Base-by-base conservation (phyloP, 2,888 invertebrate species). In the Lasioglossum figueresi region DNA sequence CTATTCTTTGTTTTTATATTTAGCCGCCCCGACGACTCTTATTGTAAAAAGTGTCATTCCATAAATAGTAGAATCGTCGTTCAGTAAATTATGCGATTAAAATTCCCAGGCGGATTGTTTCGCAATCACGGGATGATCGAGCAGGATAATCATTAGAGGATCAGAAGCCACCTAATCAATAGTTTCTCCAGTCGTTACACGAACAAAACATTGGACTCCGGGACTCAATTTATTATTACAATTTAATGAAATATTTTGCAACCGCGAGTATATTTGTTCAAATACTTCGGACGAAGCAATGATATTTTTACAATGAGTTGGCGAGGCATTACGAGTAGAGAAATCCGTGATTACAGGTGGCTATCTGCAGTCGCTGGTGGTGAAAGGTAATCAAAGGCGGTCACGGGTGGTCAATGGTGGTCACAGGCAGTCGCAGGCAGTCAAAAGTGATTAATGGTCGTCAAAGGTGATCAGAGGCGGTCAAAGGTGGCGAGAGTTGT, bases 11-110 rank as follows among this genome's bases (percentile, higher is more conserved):
- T 19, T 34, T 56, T 77, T 77, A 45, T 48, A 68, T 76, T 82
- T 82, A 76, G 73, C 82, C 68, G 14, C 66, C 52, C 66, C 27
- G 56, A 56, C 56, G 63, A 4, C 23, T 37, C 48, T 66, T 63
- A 43, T 48, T n/a, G 43, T 27, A 52, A 63, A 63, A 76, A 71
- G 40, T 23, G 12, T 19, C 27, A 16, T 37, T 23, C 23, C 40
- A 40, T 40, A 70, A 70, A n/a, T 14, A 31, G 56, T 27, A 10
- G 31, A 66, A 40, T 27, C 40, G n/a, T 70, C 45, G 43, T 52
- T 73, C 43, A n/a, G 31, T 23, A 5, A 45, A 71, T 59, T 4
- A 23, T 31, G 14, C n/a, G 63, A 76, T 71, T 40, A 48, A 63
- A 63, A 40, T 75, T 81, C 59, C 34, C 27, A 16, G 34, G 10